Conservation (phyloP, 2,888 invertebrate species). For the Euplagia quadripunctaria region DNA sequence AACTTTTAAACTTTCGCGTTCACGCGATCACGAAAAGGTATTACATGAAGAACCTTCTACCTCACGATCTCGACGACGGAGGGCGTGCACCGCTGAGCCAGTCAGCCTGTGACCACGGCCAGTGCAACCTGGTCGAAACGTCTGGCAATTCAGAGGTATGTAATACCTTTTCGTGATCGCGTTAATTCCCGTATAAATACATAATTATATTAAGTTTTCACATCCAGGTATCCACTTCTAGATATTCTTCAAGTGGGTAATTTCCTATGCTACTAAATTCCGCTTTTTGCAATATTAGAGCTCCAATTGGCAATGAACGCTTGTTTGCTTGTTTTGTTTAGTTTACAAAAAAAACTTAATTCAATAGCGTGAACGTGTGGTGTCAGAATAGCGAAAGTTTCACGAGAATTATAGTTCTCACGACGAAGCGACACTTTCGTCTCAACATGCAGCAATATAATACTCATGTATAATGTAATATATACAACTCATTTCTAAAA, state of each 20-base stretch:
- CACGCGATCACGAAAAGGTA: too few species aligned
- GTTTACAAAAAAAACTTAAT: not conserved
- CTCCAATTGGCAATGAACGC: not conserved
- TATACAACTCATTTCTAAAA: not conserved
- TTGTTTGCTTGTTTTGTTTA: not conserved
- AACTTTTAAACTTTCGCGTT: too few species aligned
- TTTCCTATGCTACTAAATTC: not conserved
- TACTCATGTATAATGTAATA: not conserved
- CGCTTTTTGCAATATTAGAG: not conserved
- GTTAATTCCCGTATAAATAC: too few species aligned
- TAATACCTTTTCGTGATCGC: too few species aligned
- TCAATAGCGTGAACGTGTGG: slow-evolving; percentile 2
- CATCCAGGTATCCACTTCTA: not conserved
- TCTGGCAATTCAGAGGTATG: too few species aligned
- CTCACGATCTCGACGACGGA: too few species aligned
- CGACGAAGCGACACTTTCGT: slow-evolving; percentile 6
- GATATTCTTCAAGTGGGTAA: not conserved
- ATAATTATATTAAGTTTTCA: too few species aligned
- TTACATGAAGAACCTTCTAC: too few species aligned
- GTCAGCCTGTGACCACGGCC: too few species aligned
- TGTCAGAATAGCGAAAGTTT: slow-evolving; percentile 20
- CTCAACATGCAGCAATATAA: not conserved
- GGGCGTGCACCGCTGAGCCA: too few species aligned
- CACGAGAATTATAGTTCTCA: slow-evolving; percentile 12
- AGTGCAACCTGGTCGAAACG: too few species aligned